Evolutionary conservation across 2,888 invertebrate species (phyloP), one percentile per base, ranked within the genome.

Genomic region (Seira ritae): DNA sequence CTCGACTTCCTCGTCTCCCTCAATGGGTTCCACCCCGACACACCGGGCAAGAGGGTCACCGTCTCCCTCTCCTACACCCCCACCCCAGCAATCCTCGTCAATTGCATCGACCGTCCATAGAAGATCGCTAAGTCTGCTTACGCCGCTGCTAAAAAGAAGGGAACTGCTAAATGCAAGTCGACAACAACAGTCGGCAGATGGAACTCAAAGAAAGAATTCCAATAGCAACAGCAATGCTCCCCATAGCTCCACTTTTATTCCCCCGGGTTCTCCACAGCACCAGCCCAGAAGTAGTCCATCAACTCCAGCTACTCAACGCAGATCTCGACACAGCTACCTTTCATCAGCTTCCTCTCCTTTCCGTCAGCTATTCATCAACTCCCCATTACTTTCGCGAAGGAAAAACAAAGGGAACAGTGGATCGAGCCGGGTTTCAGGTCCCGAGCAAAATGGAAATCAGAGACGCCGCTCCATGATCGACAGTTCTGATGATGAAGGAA

Each of bases 401-500:
- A 85, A 85, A 42, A 86, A 85, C 20, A 84, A 84, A 22, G 83
- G 81, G 0, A 20, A 17, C 3, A 60, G 31, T 69, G 65, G 60
- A 23, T 68, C 20, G 15, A 73, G 50, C 20, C 55, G 55, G 22
- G 69, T 65, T 37, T 62, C 8, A 19, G 31, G 31, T 17, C 2
- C 69, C 6, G 60, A 15, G 8, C n/a, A 17, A 6, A 62, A 46
- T 10, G 67, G 69, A 17, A 84, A 50, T 60, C 84, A 85, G n/a
- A 76, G 84, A 50, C 73, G 85, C 50, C 70, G 80, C 12, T 89
- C 94, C 89, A 94, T 94, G 79, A 94, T 91, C 82, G 95, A 95
- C 90, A 96, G 96, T 90, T 96, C 96, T 0, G 96, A 96, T 90
- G 96, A 96, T 89, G 96, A 96, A 90, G 93, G 84, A 20, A 67